phyloP scores from a whole-genome alignment of 2,113 vertebrate genomes.

The Pongo abelii region DNA sequence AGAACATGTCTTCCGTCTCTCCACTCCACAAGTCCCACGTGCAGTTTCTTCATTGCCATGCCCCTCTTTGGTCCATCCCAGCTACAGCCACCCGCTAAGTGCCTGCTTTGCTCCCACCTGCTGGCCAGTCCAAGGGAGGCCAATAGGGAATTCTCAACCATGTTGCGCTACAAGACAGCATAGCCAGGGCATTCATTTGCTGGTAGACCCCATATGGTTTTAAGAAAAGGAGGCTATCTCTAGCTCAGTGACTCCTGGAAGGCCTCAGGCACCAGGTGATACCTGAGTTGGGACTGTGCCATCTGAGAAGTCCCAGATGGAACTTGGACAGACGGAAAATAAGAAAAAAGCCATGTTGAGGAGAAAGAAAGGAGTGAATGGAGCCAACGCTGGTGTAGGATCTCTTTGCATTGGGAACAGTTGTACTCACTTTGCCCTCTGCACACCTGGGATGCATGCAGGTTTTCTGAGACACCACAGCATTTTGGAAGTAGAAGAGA shows the following conservation, averaged over 20 bases:
- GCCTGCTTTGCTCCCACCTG: not conserved
- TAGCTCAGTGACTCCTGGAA: not conserved
- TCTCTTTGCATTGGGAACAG: rapidly evolving
- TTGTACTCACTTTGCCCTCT: not conserved
- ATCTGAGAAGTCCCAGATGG: not conserved
- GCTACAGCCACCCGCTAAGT: rapidly evolving
- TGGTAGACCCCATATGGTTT: rapidly evolving
- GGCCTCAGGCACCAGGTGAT: not conserved
- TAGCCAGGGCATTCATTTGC: rapidly evolving
- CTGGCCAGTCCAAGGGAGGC: not conserved
- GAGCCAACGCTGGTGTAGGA: not conserved
- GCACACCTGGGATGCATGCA: not conserved
- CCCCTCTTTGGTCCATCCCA: not conserved
- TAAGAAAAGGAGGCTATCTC: not conserved
- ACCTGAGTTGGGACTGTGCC: not conserved
- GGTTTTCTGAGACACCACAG: not conserved
- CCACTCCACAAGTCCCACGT: rapidly evolving
- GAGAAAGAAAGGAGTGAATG: not conserved
- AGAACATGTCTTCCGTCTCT: not conserved
- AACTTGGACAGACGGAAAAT: not conserved
- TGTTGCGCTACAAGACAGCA: not conserved
- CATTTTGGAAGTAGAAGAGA: not conserved
- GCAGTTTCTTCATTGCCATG: not conserved
- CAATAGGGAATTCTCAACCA: not conserved
- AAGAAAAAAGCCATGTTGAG: not conserved